A percentile compares a stretch with the other conserved stretches of the same genome.
Conservation (phyloP, 2,113 vertebrate species). For the Montifringilla adamsi region DNA sequence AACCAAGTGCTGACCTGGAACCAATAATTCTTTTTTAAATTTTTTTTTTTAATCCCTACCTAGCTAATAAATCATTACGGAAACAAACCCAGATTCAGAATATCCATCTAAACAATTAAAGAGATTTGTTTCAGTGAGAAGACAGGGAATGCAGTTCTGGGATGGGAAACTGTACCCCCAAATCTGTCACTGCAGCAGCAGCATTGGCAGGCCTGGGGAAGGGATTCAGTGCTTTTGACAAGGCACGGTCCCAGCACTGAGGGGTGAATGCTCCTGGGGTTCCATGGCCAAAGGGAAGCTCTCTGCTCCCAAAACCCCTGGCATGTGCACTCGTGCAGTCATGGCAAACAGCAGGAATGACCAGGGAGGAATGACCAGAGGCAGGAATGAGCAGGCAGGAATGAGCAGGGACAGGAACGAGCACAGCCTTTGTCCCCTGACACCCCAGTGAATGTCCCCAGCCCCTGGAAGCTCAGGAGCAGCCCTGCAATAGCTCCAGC, state of each 20-base stretch:
- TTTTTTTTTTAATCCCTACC: neutral
- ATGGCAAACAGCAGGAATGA: neutral
- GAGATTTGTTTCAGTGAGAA: neutral
- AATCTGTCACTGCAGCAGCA: neutral
- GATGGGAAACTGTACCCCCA: neutral
- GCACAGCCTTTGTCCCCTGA: accelerated
- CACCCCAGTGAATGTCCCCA: accelerated
- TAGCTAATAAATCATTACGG: neutral
- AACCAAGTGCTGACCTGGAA: neutral
- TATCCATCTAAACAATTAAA: neutral
- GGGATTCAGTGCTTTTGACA: neutral
- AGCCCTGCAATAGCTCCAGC: neutral
- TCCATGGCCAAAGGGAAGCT: neutral
- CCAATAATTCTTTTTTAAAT: neutral
- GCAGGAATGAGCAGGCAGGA: accelerated
- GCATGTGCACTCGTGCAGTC: neutral
- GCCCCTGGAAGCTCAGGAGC: accelerated
- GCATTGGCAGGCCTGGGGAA: neutral
- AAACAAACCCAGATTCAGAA: neutral
- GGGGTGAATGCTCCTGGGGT: neutral
- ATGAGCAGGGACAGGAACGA: neutral
- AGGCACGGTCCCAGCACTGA: neutral
- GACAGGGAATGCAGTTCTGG: neutral
- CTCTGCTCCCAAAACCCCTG: neutral
- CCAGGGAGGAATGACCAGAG: accelerated